phyloP scores from a whole-genome alignment of 2,888 invertebrate species.

The Tiphia femorata region DNA sequence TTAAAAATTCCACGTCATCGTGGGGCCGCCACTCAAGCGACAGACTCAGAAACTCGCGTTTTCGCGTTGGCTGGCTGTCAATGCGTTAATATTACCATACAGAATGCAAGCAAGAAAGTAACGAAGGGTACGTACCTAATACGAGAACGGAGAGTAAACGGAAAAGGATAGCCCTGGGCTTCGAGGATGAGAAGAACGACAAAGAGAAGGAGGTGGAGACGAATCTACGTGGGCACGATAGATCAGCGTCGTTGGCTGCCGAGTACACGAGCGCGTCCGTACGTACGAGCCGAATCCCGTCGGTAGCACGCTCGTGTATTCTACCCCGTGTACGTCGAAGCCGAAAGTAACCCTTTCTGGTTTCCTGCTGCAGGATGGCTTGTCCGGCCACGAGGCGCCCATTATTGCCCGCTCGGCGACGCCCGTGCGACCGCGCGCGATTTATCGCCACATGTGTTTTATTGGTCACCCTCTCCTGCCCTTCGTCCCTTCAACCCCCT shows the following conservation, averaged over 20 bases:
- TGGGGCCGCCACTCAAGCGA: too few species aligned
- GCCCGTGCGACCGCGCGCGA: constrained; percentile 50
- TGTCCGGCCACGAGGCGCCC: constrained; percentile 48
- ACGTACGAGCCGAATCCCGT: constrained; percentile 26
- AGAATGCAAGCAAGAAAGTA: too few species aligned
- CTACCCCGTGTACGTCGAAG: constrained; percentile 27
- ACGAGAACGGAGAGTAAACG: not conserved
- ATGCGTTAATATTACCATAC: too few species aligned
- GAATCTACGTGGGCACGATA: constrained; percentile 44
- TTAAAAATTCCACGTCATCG: too few species aligned
- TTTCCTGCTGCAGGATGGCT: constrained; percentile 32
- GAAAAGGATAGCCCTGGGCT: not conserved
- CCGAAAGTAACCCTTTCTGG: constrained; percentile 46
- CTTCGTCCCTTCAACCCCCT: not conserved
- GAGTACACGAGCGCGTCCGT: constrained; percentile 41
- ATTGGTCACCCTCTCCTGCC: constrained; percentile 52
- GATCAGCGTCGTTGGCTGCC: constrained; percentile 38
- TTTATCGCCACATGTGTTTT: constrained; percentile 61
- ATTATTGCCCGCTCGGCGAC: constrained; percentile 57
- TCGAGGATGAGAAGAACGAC: constrained; percentile 8
- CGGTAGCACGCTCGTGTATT: not conserved
- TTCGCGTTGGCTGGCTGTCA: too few species aligned
- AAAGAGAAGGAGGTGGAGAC: constrained; percentile 32
- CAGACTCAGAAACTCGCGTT: too few species aligned
- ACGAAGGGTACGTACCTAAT: too few species aligned